Percentiles rank a stretch among this genome's conserved stretches.
Conservation (phyloP, 2,113 vertebrate genomes). For the Actinemys pallida region DNA sequence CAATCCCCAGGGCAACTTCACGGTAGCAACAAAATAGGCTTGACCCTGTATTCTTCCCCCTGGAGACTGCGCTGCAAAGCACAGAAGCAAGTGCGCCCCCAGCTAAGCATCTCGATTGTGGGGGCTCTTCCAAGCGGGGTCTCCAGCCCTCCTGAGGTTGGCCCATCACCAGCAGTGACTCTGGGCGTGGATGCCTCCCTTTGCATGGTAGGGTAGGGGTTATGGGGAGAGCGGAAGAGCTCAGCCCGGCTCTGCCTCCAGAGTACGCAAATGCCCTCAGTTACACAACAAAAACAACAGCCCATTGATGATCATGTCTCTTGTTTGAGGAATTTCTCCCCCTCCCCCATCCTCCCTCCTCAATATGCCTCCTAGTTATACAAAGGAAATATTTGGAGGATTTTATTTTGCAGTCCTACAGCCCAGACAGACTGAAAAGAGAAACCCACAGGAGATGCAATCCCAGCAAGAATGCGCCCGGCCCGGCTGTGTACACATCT, state of each 20-base stretch:
- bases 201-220: neutral
- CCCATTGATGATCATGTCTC: neutral
- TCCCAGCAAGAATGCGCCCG: neutral
- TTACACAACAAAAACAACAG: neutral
- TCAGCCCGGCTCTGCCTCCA: neutral
- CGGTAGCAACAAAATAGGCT: neutral
- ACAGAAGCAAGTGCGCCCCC: neutral
- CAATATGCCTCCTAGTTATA: neutral
- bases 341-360: no score
- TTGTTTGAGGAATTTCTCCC: neutral
- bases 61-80: neutral
- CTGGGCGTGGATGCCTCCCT: neutral
- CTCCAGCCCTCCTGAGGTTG: neutral
- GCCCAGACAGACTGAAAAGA: constrained; percentile 4
- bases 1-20: neutral
- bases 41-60: neutral
- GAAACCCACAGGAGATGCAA: neutral
- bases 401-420: neutral
- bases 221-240: neutral
- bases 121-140: neutral
- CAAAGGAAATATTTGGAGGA: neutral
- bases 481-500: neutral
- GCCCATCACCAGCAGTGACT: neutral
- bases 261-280: neutral
- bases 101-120: neutral